Percentiles rank a stretch among this genome's conserved stretches.
These are phyloP conservation scores for Scaptomyza pallida DNA, from an alignment of 1,140 invertebrate species.

Conservation along the genomic window DNA sequence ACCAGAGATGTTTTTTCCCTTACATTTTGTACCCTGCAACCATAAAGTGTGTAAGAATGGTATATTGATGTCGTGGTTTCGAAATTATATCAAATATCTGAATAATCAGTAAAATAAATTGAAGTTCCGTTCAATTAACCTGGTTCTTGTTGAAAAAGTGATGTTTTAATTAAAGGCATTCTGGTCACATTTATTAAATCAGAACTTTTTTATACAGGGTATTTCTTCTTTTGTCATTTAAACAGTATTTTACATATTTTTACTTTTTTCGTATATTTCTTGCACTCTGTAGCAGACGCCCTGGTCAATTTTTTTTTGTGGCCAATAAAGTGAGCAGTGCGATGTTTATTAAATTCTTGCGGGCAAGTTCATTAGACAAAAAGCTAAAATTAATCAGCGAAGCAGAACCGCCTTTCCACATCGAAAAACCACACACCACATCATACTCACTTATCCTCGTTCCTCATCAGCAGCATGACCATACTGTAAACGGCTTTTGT, in stretches of 20 bases:
- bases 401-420: conserved; percentile 17
- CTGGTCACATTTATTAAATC: no score
- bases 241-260: neutral
- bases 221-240: neutral
- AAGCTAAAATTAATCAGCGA: conserved; percentile 72
- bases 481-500: conserved; percentile 30
- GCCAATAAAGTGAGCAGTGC: conserved; percentile 57
- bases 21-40: conserved; percentile 23
- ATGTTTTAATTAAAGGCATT: no score
- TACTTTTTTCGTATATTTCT: conserved; percentile 57
- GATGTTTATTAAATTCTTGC: conserved; percentile 77
- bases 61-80: no score
- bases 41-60: neutral
- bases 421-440: neutral
- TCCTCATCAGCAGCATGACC: conserved; percentile 30
- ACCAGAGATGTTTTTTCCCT: conserved; percentile 71
- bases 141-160: no score
- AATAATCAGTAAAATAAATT: no score
- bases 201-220: neutral
- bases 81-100: no score
- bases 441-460: conserved; percentile 9
- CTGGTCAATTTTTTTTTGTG: conserved; percentile 58
- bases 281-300: conserved; percentile 43
- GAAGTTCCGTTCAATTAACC: no score
- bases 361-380: conserved; percentile 79